Evolutionary conservation across 2,113 vertebrate genomes (phyloP).

Genomic region (Bolborhynchus lineola): DNA sequence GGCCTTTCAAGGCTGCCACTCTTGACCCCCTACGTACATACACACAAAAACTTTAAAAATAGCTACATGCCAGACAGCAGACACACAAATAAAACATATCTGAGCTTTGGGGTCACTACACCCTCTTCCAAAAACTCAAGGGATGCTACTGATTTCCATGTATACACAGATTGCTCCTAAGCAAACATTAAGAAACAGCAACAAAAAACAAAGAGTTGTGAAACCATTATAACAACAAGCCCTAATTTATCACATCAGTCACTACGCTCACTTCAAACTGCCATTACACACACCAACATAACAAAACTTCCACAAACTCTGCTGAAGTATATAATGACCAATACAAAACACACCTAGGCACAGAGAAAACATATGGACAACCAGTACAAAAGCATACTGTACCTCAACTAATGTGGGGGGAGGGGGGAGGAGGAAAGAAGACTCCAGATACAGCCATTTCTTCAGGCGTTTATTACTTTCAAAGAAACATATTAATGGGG

Average conservation of each 20-base stretch:
- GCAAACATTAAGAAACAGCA: background rate
- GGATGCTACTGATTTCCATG: background rate
- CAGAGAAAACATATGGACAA: background rate
- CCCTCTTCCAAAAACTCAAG: background rate
- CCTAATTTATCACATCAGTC: background rate
- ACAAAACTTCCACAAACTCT: background rate
- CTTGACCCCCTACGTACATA: background rate
- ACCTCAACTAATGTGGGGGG: background rate
- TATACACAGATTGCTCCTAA: background rate
- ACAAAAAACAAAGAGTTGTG: background rate
- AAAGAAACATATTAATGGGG: background rate
- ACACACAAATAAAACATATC: background rate
- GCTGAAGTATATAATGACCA: background rate
- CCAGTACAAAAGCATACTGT: background rate
- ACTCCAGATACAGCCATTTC: background rate
- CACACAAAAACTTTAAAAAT: background rate
- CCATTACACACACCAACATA: background rate
- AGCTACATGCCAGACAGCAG: background rate
- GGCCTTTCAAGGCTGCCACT: background rate
- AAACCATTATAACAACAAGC: background rate
- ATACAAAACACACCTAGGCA: background rate
- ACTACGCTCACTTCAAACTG: background rate
- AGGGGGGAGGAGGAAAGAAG: background rate
- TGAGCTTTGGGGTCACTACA: background rate
- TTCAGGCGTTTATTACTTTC: background rate